Evolutionary conservation across 2,888 invertebrate species (phyloP), one percentile per base, ranked within the genome.

Genomic region (Drosophila infuscata): DNA sequence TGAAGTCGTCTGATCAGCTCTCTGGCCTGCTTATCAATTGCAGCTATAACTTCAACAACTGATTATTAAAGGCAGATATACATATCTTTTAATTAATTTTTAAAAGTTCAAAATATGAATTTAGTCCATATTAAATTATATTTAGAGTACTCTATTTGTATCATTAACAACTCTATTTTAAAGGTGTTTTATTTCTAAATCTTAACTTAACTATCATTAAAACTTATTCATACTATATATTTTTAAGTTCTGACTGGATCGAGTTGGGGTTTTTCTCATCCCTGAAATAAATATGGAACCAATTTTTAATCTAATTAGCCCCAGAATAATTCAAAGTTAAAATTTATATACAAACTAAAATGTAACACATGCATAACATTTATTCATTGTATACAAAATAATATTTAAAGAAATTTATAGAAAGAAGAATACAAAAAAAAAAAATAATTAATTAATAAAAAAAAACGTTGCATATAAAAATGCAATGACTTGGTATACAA

Each of bases 1-100:
- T 57, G 60, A 70, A 67, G 54, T 60, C 59, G 58, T 57, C n/a
- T 52, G 41, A 43, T 63, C 33, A 41, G 43, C 51, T 58, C 32
- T 67, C 30, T 25, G 38, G 20, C 20, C n/a, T 32, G 36, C 30
- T 33, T 51, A 43, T 65, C 49, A 51, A 43, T 51, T 57, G 41
- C 52, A 51, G 32, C 32, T 48, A 59, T 56, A 41, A 5, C 33
- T 53, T 30, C n/a, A 30, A 20, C 36, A 49, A 64, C 41, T 51
- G 38, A 56, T 30, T 54, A 17, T n/a, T n/a, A 38, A 38, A 38
- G 9, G 8, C 17, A 41, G 38, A 41, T 3, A 9, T n/a, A 9
- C 17, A 9, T 4, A n/a, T 41, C 17, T 41, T 12, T 20, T 20
- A 12, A 20, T 20, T 7, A 7, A 12, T 12, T 20, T 25, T 25